phyloP scores from a whole-genome alignment of 2,888 invertebrate genomes.

The Tolmerus cingulatus region DNA sequence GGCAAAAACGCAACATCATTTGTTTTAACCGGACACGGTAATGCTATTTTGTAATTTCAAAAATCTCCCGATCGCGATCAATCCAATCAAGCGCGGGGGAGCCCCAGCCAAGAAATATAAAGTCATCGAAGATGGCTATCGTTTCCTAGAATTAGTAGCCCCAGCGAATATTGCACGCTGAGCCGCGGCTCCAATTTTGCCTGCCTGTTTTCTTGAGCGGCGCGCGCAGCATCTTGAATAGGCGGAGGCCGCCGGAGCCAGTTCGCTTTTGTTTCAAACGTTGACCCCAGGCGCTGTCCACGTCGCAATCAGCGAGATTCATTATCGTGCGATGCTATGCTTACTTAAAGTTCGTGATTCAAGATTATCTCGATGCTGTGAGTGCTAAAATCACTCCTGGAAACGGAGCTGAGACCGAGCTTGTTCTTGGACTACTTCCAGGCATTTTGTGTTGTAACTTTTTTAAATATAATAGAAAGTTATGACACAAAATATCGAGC shows the following conservation, averaged over 20 bases:
- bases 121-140: slow-evolving; percentile 21
- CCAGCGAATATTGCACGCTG: neutral
- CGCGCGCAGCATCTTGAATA: neutral
- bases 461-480: neutral
- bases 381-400: neutral
- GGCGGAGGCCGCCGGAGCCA: neutral
- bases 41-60: slow-evolving; percentile 9
- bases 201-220: neutral
- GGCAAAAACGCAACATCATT: neutral
- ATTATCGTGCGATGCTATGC: neutral
- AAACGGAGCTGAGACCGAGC: neutral
- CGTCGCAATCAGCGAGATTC: neutral
- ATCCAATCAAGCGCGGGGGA: neutral
- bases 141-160: neutral
- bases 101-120: neutral
- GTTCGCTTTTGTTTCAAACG: neutral
- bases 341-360: neutral
- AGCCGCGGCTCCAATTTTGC: neutral
- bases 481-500: neutral
- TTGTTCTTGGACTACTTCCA: neutral
- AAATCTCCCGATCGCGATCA: neutral
- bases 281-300: neutral
- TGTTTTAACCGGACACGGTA: neutral
- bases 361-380: neutral
- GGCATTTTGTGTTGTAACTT: neutral